Percentiles rank a stretch among this genome's conserved stretches.
phyloP scores from a whole-genome alignment of 2,888 invertebrate species.

The Baronia brevicornis region DNA sequence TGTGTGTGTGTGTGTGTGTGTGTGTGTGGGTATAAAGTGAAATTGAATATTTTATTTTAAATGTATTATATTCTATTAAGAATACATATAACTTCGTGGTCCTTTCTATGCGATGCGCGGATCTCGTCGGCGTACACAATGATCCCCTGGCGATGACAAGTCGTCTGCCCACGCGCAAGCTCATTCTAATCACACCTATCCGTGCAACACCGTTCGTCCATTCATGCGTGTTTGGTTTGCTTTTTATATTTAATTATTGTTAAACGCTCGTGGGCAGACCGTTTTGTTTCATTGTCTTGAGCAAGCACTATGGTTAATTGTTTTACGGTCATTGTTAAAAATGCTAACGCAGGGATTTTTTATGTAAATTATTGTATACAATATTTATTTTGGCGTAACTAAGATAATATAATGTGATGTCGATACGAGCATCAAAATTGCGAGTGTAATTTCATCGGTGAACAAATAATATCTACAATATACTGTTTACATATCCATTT shows the following conservation, averaged over 20 bases:
- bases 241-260: conserved; percentile 43
- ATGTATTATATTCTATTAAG: too few relatives aligned
- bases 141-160: conserved; percentile 64
- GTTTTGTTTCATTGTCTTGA: conserved; percentile 49
- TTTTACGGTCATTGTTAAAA: conserved; percentile 17
- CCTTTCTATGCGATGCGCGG: conserved; percentile 16
- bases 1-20: too few relatives aligned
- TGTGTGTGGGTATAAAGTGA: too few relatives aligned
- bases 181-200: conserved; percentile 68
- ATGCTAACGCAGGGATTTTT: too few relatives aligned
- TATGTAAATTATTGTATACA: too few relatives aligned
- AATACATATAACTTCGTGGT: not conserved
- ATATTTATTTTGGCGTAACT: too few relatives aligned
- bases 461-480: too few relatives aligned
- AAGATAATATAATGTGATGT: too few relatives aligned
- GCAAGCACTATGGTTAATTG: conserved; percentile 39
- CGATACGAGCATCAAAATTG: too few relatives aligned
- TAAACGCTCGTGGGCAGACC: conserved; percentile 47
- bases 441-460: too few relatives aligned
- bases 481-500: too few relatives aligned
- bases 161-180: conserved; percentile 60
- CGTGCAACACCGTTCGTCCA: conserved; percentile 44
- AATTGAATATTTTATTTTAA: too few relatives aligned
- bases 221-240: conserved; percentile 59
- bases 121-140: conserved; percentile 41